These are phyloP conservation scores for Circaetus cinerascens DNA, from an alignment of 2,113 vertebrate species.

Conservation along the genomic window DNA sequence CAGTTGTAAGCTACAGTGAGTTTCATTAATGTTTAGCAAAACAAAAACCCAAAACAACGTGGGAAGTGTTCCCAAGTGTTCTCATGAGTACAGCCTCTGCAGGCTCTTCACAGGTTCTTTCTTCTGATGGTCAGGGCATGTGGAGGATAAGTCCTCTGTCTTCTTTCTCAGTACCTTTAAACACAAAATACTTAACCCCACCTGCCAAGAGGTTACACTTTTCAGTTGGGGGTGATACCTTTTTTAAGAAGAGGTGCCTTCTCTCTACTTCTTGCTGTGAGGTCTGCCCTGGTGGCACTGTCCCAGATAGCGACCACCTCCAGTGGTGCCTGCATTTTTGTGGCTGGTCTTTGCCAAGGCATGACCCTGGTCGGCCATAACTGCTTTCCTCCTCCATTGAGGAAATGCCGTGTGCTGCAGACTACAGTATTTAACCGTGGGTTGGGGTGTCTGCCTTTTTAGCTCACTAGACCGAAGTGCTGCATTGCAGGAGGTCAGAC, in stretches of 20 bases:
- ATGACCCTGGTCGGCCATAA: neutral
- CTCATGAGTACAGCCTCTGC: neutral
- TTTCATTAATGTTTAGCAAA: slow-evolving; percentile 31
- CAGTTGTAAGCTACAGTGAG: neutral
- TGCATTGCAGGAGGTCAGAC: neutral
- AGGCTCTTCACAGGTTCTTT: neutral
- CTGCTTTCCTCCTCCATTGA: neutral
- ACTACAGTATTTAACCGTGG: neutral
- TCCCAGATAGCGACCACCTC: neutral
- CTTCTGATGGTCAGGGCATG: neutral
- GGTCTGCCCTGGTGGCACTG: neutral
- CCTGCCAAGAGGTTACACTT: neutral
- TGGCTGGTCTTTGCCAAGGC: neutral
- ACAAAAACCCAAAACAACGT: neutral
- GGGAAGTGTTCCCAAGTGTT: neutral
- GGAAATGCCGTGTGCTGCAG: neutral
- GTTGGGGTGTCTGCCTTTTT: neutral
- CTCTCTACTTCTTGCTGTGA: neutral
- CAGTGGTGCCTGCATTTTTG: neutral
- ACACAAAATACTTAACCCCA: neutral
- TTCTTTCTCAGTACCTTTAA: neutral
- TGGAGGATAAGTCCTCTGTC: neutral
- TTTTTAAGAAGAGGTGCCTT: neutral
- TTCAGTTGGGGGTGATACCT: neutral
- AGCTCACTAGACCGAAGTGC: neutral